These are phyloP conservation scores for Cephus sareptanus DNA, from an alignment of 2,888 invertebrate genomes.

Conservation along the genomic window DNA sequence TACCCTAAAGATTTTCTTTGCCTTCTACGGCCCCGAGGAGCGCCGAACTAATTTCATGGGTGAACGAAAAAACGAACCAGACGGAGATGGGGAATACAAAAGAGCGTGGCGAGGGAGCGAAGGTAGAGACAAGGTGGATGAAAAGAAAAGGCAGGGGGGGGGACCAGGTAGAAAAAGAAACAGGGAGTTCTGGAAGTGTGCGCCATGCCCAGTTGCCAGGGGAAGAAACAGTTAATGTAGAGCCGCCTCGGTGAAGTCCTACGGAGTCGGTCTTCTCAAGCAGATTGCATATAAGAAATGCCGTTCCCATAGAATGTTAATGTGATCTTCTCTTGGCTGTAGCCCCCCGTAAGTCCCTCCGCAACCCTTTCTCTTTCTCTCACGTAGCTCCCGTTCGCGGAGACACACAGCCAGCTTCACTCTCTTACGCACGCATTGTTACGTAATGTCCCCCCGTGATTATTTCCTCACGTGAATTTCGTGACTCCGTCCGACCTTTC, in stretches of 20 bases:
- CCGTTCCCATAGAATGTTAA: constrained; percentile 65
- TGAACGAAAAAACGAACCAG: background rate
- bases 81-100: background rate
- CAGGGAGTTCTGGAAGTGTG: background rate
- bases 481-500: background rate
- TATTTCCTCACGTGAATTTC: constrained; percentile 13
- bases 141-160: background rate
- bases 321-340: constrained; percentile 52
- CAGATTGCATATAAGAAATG: constrained; percentile 54
- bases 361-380: constrained; percentile 29
- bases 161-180: background rate
- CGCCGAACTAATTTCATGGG: background rate
- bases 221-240: constrained; percentile 32
- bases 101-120: background rate
- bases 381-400: background rate
- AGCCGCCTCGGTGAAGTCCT: constrained; percentile 30
- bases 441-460: constrained; percentile 40
- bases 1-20: background rate
- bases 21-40: background rate
- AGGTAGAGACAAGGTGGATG: background rate
- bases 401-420: constrained; percentile 13
- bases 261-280: constrained; percentile 46
- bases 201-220: background rate
- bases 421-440: constrained; percentile 48
- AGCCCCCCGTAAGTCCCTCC: constrained; percentile 7